phyloP scores from a whole-genome alignment of 2,113 vertebrate genomes.

The Paradoxurus hermaphroditus region DNA sequence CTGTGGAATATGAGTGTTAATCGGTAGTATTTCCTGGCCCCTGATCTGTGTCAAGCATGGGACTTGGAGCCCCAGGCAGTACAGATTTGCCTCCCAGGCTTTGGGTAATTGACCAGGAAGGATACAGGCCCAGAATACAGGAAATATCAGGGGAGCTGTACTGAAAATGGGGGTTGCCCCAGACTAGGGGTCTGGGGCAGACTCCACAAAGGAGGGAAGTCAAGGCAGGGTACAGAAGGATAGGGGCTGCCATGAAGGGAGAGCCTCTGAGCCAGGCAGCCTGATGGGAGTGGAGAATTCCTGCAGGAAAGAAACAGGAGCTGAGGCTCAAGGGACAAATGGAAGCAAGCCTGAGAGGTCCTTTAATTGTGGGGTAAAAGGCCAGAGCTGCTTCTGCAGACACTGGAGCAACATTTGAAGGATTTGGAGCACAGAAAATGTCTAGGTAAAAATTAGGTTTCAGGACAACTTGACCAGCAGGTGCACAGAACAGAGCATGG shows the following conservation, averaged over 20 bases:
- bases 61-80: fast-evolving
- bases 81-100: not conserved
- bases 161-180: not conserved
- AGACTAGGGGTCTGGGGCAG: fast-evolving
- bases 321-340: not conserved
- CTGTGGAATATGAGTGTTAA: not conserved
- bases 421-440: not conserved
- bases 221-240: not conserved
- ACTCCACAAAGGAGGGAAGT: not conserved
- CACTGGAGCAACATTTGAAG: not conserved
- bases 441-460: not conserved
- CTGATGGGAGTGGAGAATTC: no score
- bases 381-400: not conserved
- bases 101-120: not conserved
- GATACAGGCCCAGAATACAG: not conserved
- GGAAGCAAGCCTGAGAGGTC: not conserved
- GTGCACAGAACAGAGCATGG: not conserved
- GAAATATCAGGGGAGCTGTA: fast-evolving
- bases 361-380: not conserved
- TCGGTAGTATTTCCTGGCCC: not conserved
- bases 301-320: not conserved
- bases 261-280: not conserved
- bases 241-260: not conserved
- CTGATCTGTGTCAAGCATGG: not conserved
- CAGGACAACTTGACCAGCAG: no score